Evolutionary conservation across 1,140 invertebrate species (phyloP).

Genomic region (Leptonema lineaticorne): DNA sequence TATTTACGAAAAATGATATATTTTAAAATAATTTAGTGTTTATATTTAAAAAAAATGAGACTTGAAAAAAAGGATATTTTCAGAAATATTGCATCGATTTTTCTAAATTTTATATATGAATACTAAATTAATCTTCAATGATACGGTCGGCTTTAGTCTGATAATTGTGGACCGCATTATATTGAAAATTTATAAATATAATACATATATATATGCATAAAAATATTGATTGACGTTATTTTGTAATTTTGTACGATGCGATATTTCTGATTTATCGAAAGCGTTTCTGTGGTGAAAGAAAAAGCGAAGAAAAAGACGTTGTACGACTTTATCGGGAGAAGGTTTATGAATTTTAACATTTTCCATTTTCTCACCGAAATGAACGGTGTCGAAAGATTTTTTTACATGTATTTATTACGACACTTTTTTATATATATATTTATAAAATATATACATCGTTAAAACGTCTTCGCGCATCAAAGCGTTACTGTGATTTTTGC

Average conservation of each 20-base stretch:
- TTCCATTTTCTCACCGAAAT: too few relatives aligned
- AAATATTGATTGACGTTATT: neutral
- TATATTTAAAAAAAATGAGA: slow-evolving; percentile 1
- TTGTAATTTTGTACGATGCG: neutral
- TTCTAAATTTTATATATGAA: neutral
- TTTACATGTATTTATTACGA: too few relatives aligned
- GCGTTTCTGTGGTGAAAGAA: slow-evolving; percentile 40
- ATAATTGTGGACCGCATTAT: neutral
- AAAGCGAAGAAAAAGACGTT: slow-evolving; percentile 7
- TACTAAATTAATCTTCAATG: neutral
- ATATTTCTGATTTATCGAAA: slow-evolving; percentile 5
- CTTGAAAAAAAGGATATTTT: neutral
- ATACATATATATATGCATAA: neutral
- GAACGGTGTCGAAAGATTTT: too few relatives aligned
- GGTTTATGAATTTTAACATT: too few relatives aligned
- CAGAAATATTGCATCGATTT: neutral
- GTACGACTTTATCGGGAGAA: too few relatives aligned
- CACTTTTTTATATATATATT: too few relatives aligned
- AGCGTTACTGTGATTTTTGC: slow-evolving; percentile 41
- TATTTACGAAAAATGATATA: slow-evolving; percentile 23
- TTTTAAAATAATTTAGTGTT: slow-evolving; percentile 32
- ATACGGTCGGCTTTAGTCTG: too few relatives aligned
- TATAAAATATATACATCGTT: neutral
- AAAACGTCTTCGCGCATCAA: slow-evolving; percentile 41
- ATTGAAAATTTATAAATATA: neutral